Evolutionary conservation across 2,888 invertebrate species (phyloP).

Genomic region (Agrenia bidenticulata): DNA sequence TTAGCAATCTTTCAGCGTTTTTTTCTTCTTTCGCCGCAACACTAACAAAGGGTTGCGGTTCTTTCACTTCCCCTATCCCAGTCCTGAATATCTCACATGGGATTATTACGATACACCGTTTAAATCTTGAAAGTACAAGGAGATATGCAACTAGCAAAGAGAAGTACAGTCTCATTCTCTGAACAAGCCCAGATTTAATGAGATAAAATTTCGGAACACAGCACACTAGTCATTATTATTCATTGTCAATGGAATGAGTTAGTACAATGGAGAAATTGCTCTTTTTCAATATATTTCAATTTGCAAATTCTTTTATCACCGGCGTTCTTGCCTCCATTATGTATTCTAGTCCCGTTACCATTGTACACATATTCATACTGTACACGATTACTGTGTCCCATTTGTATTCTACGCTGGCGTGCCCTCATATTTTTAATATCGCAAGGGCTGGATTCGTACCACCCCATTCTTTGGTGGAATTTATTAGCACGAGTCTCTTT

Average conservation of each 20-base stretch:
- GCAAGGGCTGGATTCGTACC: no score
- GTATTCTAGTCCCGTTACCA: constrained; percentile 6
- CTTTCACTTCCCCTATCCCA: constrained; percentile 5
- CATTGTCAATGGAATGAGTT: neutral
- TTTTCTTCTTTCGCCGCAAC: constrained; percentile 3
- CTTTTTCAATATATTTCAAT: neutral
- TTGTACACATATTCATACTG: neutral
- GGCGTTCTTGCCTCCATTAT: neutral
- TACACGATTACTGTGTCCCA: neutral
- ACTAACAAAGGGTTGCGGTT: constrained; percentile 9
- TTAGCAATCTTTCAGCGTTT: constrained; percentile 8
- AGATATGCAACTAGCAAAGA: neutral
- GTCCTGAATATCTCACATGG: neutral
- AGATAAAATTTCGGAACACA: constrained; percentile 1
- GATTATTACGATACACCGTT: no score
- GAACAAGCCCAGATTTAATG: constrained; percentile 18
- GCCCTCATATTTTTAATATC: no score
- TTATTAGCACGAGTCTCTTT: no score
- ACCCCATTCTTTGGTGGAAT: no score
- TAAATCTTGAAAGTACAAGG: no score
- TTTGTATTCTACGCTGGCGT: no score
- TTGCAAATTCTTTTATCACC: neutral
- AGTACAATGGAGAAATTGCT: neutral
- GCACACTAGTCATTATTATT: constrained; percentile 3
- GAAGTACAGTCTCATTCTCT: constrained; percentile 4